Percentiles rank a stretch among this genome's conserved stretches.
phyloP scores from a whole-genome alignment of 1,140 invertebrate genomes.

The Aphaenogaster floridana region DNA sequence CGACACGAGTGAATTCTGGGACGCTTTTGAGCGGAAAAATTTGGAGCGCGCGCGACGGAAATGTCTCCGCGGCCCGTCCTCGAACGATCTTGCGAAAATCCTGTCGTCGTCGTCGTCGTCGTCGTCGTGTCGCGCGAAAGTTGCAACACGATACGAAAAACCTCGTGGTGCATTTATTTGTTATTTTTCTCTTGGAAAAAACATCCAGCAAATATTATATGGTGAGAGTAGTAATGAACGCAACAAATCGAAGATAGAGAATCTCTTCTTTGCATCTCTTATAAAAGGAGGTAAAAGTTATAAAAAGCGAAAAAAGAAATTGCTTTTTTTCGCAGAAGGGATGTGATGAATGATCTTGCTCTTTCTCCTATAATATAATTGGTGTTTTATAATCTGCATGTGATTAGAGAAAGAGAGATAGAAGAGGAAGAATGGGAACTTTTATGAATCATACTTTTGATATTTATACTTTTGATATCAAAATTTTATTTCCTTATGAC shows the following conservation, averaged over 20 bases:
- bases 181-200: background rate
- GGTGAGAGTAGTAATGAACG: background rate
- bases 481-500: background rate
- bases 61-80: conserved; percentile 27
- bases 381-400: background rate
- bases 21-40: conserved; percentile 58
- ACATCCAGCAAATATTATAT: background rate
- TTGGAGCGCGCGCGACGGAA: conserved; percentile 43
- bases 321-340: background rate
- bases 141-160: conserved; percentile 29
- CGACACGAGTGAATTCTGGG: conserved; percentile 50
- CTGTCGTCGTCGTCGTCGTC: background rate
- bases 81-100: conserved; percentile 38
- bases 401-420: background rate
- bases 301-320: background rate
- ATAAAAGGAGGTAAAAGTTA: background rate
- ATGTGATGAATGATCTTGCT: background rate
- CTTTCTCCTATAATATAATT: background rate
- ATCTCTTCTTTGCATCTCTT: background rate
- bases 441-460: conserved; percentile 5
- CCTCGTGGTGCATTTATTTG: background rate
- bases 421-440: background rate
- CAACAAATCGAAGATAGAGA: background rate
- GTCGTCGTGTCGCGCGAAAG: background rate
- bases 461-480: background rate